These are phyloP conservation scores for Aepyceros melampus DNA, from an alignment of 2,113 vertebrate genomes.

Conservation along the genomic window DNA sequence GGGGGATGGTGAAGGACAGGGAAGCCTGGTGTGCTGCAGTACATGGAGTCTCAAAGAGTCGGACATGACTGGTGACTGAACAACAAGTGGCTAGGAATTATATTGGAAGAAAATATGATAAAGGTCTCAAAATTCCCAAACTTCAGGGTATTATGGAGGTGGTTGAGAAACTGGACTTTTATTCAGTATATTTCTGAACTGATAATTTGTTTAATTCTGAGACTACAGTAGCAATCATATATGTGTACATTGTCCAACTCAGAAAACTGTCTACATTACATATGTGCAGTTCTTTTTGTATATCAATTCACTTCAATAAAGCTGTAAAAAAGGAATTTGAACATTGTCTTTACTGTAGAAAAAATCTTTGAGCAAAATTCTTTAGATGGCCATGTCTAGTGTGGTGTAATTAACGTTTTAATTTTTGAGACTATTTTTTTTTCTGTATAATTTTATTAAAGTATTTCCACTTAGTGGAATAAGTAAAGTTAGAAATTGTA, in stretches of 20 bases:
- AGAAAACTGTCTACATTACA: background rate
- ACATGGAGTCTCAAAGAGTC: background rate
- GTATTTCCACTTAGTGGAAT: background rate
- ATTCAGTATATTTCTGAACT: background rate
- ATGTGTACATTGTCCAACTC: background rate
- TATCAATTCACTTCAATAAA: background rate
- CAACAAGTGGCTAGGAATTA: background rate
- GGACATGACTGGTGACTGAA: background rate
- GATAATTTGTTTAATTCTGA: background rate
- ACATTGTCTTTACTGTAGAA: background rate
- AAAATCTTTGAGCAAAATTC: background rate
- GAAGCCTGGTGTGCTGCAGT: background rate
- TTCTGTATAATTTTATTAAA: background rate
- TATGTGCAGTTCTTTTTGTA: background rate
- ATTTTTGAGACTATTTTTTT: background rate
- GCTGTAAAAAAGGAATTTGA: background rate
- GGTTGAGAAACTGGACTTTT: background rate
- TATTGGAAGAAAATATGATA: background rate
- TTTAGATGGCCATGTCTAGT: background rate
- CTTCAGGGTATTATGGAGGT: background rate
- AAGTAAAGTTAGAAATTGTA: background rate
- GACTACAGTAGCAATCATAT: background rate
- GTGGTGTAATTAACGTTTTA: background rate
- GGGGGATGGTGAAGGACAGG: background rate
- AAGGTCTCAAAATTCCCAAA: background rate